Evolutionary conservation across 2,888 invertebrate genomes (phyloP).

Genomic region (Volucella inanis): DNA sequence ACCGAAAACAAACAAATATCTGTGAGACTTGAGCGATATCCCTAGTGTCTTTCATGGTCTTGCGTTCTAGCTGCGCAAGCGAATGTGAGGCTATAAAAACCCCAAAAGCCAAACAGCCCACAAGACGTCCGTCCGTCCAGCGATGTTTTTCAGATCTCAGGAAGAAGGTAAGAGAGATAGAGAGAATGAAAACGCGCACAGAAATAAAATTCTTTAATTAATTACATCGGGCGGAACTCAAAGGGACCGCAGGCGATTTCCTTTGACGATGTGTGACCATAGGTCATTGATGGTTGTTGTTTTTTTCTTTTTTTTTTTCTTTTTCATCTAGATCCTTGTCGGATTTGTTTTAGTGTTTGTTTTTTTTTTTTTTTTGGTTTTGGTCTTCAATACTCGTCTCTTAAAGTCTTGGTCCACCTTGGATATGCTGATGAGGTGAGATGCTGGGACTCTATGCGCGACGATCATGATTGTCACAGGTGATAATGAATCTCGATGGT

Average conservation of each 20-base stretch:
- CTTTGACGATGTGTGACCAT: constrained; percentile 74
- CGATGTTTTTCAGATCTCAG: constrained; percentile 31
- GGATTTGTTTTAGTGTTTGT: constrained; percentile 48
- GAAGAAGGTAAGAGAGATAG: constrained; percentile 31
- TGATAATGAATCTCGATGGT: constrained; percentile 71
- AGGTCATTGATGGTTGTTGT: constrained; percentile 70
- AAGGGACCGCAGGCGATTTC: constrained; percentile 72
- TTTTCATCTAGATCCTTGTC: constrained; percentile 60
- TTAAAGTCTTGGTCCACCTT: constrained; percentile 14
- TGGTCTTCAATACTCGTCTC: too few species aligned
- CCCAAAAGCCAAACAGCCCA: constrained; percentile 28
- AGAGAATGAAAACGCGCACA: constrained; percentile 64
- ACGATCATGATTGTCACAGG: constrained; percentile 56
- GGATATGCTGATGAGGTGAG: constrained; percentile 68
- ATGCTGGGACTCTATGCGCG: constrained; percentile 55
- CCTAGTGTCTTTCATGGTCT: constrained; percentile 24
- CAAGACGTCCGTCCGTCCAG: constrained; percentile 16
- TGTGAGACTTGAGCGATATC: constrained; percentile 23
- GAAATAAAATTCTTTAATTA: constrained; percentile 75
- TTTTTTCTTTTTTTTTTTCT: constrained; percentile 41
- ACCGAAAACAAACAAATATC: constrained; percentile 46
- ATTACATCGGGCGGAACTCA: constrained; percentile 67
- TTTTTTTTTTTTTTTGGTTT: constrained; percentile 2
- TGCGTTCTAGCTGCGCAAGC: constrained; percentile 1
- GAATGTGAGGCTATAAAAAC: constrained; percentile 60